Percentiles rank a stretch among this genome's conserved stretches.
Evolutionary conservation across 2,888 invertebrate genomes (phyloP).

Genomic region (Polymixis lichenea): DNA sequence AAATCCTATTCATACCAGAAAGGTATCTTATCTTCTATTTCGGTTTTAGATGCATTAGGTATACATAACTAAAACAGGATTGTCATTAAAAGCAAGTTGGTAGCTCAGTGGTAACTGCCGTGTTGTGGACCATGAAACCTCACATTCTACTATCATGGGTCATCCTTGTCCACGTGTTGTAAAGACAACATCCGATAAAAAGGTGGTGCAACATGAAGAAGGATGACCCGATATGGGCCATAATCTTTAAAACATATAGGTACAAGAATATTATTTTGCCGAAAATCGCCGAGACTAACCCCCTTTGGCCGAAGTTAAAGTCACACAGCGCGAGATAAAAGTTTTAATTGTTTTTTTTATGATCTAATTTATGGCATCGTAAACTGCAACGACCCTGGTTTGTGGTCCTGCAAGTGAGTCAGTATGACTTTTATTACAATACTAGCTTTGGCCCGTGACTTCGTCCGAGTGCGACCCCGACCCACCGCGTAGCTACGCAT

Average conservation of each 20-base stretch:
- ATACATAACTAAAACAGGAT: neutral
- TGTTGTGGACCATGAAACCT: no score
- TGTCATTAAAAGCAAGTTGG: neutral
- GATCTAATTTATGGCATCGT: conserved; percentile 25
- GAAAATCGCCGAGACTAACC: neutral
- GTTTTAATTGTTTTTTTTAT: conserved; percentile 32
- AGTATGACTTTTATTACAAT: conserved; percentile 43
- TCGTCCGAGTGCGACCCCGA: no score
- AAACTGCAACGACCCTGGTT: conserved; percentile 46
- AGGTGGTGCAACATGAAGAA: no score
- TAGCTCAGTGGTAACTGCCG: no score
- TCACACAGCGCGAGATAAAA: neutral
- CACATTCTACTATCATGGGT: no score
- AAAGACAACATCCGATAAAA: no score
- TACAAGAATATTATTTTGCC: neutral
- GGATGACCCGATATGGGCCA: neutral
- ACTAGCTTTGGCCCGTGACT: no score
- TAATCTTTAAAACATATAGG: neutral
- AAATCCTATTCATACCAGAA: neutral
- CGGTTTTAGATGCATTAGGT: no score
- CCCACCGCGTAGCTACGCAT: no score
- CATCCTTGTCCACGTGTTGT: no score
- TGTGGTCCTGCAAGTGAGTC: conserved; percentile 47
- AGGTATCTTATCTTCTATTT: neutral
- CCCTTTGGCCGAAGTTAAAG: neutral